Evolutionary conservation across 2,888 invertebrate species (phyloP).

Genomic region (Caenorhabditis afra): DNA sequence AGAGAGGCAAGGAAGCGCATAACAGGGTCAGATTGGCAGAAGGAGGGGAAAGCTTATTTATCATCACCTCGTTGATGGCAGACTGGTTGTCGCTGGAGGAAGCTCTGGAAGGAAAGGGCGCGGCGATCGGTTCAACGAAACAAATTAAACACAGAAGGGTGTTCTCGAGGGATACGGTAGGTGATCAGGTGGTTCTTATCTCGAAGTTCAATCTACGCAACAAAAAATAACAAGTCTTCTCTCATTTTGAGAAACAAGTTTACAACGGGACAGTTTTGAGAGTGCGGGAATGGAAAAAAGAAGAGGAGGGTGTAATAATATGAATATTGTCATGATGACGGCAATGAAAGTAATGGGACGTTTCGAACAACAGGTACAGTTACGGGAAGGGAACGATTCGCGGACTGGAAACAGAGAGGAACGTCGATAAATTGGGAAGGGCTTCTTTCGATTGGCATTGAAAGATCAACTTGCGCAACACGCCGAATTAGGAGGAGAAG

Average conservation of each 20-base stretch:
- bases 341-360: conserved; percentile 35
- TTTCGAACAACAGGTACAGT: conserved; percentile 23
- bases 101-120: background rate
- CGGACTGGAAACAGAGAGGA: conserved; percentile 24
- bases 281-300: conserved; percentile 7
- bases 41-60: conserved; percentile 13
- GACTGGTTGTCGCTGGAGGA: conserved; percentile 14
- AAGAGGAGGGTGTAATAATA: conserved; percentile 19
- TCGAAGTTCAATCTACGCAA: conserved; percentile 23
- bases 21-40: conserved; percentile 46
- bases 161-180: conserved; percentile 21
- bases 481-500: conserved; percentile 38
- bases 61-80: conserved; percentile 1
- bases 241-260: conserved; percentile 18
- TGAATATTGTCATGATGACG: conserved; percentile 20
- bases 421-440: conserved; percentile 42
- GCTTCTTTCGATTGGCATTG: conserved; percentile 29
- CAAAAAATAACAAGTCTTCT: conserved; percentile 37
- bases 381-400: conserved; percentile 10
- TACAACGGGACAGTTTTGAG: conserved; percentile 8
- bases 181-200: conserved; percentile 36
- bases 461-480: conserved; percentile 49
- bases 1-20: conserved; percentile 7
- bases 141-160: too few relatives aligned
- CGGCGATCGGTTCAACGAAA: conserved; percentile 37